Base-by-base conservation (phyloP, 2,888 invertebrate genomes). In the Drosophila limbata region DNA sequence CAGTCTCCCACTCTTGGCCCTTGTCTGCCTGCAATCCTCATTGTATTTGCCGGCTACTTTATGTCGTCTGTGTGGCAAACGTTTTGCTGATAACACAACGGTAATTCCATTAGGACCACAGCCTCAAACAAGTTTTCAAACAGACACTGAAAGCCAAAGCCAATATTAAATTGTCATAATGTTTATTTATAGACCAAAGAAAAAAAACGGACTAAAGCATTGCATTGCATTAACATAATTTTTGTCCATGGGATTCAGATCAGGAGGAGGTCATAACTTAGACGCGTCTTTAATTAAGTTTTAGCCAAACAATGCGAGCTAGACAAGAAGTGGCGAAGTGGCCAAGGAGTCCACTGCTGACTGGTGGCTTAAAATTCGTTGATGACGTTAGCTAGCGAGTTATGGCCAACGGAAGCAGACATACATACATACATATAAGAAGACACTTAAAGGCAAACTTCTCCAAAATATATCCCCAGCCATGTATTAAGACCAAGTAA, bases 101-200 rank as follows among this genome's bases (percentile, higher is more conserved):
- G 87, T 83, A 84, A 83, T 83, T 83, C 69, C 84, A 84, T 88
- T 88, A 77, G 61, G 73, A 60, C 33, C 64, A 53, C 64, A 53
- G 70, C 75, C 79, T 67, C 59, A 52, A 71, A 69, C 59, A 52
- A 71, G 40, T 53, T 63, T 62, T 62, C 51, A 61, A 63, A 52
- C 55, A 52, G 57, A 74, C 64, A 48, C 79, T 69, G 60, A 69
- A 65, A 71, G 69, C 80, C 63, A 71, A 64, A 69, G 73, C 87
- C 89, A 84, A 89, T 87, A 84, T 84, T 72, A 84, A 81, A 84
- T 78, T 81, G 83, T 87, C 89, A 81, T 87, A 89, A 74, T 78
- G 79, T 81, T 71, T 87, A 84, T 84, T 89, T 84, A 81, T 81
- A 81, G 68, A 59, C 52, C 56, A 39, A 62, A 81, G 68, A 59